These are phyloP conservation scores for Eupithecia subfuscata DNA, from an alignment of 2,888 invertebrate species.

Conservation along the genomic window DNA sequence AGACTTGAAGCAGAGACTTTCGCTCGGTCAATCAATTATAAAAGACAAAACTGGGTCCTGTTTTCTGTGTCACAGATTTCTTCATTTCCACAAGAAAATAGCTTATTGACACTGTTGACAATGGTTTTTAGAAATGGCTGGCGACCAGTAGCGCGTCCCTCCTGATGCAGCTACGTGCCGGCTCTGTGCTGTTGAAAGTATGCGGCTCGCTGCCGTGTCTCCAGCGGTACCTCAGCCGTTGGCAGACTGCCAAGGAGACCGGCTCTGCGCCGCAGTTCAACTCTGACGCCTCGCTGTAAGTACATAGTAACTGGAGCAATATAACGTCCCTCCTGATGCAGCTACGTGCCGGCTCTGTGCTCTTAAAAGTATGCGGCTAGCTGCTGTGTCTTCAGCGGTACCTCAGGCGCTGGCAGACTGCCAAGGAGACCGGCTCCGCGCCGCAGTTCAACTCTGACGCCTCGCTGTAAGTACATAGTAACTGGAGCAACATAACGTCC, in stretches of 20 bases:
- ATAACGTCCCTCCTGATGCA: slow-evolving; percentile 91
- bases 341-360: slow-evolving; percentile 91
- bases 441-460: slow-evolving; percentile 89
- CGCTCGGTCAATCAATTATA: too few relatives aligned
- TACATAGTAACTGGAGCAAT: slow-evolving; percentile 20
- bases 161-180: slow-evolving; percentile 92
- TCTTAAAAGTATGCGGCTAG: slow-evolving; percentile 92
- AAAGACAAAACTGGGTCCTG: too few relatives aligned
- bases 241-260: slow-evolving; percentile 86
- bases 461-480: slow-evolving; percentile 72
- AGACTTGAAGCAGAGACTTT: too few relatives aligned
- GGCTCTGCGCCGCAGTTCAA: slow-evolving; percentile 88
- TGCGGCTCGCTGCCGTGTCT: slow-evolving; percentile 90
- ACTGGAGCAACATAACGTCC: slow-evolving; percentile 64
- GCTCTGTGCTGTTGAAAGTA: slow-evolving; percentile 91
- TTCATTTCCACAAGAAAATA: not conserved
- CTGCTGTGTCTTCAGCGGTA: slow-evolving; percentile 86
- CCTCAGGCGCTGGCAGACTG: slow-evolving; percentile 81
- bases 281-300: slow-evolving; percentile 86
- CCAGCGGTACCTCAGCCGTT: slow-evolving; percentile 81
- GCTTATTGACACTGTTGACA: not conserved
- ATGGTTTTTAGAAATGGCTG: slow-evolving; percentile 87
- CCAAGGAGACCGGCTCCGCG: slow-evolving; percentile 87
- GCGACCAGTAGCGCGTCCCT: slow-evolving; percentile 90
- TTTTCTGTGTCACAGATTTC: too few relatives aligned